A percentile compares a stretch with the other conserved stretches of the same genome.
phyloP scores from a whole-genome alignment of 1,140 invertebrate species.

The Frieseomelitta varia region DNA sequence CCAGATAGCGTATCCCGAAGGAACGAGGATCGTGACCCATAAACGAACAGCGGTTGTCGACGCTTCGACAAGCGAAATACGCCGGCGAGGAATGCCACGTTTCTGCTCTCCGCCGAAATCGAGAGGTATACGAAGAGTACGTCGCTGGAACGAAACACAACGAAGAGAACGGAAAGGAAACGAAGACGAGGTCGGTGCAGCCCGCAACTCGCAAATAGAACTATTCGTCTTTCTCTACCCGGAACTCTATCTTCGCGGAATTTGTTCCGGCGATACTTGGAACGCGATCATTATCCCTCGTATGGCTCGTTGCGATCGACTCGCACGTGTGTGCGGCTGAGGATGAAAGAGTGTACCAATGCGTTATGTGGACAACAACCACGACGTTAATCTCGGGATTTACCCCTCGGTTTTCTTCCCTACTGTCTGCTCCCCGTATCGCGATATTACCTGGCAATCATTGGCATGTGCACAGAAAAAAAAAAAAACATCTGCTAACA shows the following conservation, averaged over 20 bases:
- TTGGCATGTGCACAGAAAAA: not conserved
- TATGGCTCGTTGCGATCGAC: slow-evolving; percentile 16
- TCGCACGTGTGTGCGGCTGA: not conserved
- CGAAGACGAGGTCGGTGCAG: not conserved
- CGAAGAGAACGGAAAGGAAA: not conserved
- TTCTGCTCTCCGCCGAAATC: not conserved
- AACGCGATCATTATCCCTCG: not conserved
- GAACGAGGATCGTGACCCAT: slow-evolving; percentile 55
- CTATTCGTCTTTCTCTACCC: slow-evolving; percentile 66
- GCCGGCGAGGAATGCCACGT: slow-evolving; percentile 1
- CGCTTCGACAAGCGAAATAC: slow-evolving; percentile 10
- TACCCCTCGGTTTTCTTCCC: not conserved
- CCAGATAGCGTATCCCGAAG: slow-evolving; percentile 16
- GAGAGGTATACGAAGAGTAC: not conserved
- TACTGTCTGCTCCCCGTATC: not conserved
- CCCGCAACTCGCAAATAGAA: slow-evolving; percentile 63
- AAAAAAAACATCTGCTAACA: not conserved
- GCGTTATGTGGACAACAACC: slow-evolving; percentile 35
- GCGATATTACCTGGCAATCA: slow-evolving; percentile 46
- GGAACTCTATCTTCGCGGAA: slow-evolving; percentile 61
- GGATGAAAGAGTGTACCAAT: not conserved
- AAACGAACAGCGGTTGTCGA: slow-evolving; percentile 49
- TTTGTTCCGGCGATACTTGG: slow-evolving; percentile 43
- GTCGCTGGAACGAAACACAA: not conserved
- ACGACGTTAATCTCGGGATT: slow-evolving; percentile 55